phyloP scores from a whole-genome alignment of 2,113 vertebrate species.

The Macrotus californicus region DNA sequence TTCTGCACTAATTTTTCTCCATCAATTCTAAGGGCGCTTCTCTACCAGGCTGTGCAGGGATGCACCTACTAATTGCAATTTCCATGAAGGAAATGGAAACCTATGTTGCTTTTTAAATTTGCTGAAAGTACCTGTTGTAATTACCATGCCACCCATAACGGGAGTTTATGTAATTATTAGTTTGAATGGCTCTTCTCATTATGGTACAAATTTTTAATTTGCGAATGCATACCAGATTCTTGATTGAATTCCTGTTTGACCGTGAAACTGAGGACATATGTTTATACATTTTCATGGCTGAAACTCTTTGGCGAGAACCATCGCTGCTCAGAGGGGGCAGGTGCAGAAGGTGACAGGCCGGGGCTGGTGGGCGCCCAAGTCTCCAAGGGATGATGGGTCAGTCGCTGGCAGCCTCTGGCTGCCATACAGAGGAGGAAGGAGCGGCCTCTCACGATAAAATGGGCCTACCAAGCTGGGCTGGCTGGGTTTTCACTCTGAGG shows the following conservation, averaged over 20 bases:
- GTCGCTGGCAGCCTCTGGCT: not conserved
- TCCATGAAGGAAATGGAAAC: conserved; percentile 54
- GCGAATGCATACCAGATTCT: conserved; percentile 55
- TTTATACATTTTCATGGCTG: conserved; percentile 63
- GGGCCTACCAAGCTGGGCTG: not conserved
- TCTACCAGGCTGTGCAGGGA: conserved; percentile 18
- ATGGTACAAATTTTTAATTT: conserved; percentile 78
- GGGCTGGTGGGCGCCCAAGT: not conserved
- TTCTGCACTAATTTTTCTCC: not conserved
- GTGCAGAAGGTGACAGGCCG: not conserved
- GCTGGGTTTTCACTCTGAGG: not conserved
- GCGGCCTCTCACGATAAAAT: fast-evolving
- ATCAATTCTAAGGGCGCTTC: not conserved
- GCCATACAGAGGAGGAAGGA: not conserved
- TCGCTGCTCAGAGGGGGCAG: not conserved
- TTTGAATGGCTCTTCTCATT: conserved; percentile 76
- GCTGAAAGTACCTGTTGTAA: conserved; percentile 77
- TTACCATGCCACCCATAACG: conserved; percentile 73
- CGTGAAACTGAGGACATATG: conserved; percentile 40
- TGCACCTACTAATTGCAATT: conserved; percentile 62
- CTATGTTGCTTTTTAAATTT: conserved; percentile 65
- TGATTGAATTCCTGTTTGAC: conserved; percentile 72
- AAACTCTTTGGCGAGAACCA: conserved; percentile 12
- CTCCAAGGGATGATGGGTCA: not conserved
- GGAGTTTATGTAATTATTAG: conserved; percentile 81